A percentile compares a stretch with the other conserved stretches of the same genome.
phyloP scores from a whole-genome alignment of 2,113 vertebrate genomes.

The Motacilla alba region DNA sequence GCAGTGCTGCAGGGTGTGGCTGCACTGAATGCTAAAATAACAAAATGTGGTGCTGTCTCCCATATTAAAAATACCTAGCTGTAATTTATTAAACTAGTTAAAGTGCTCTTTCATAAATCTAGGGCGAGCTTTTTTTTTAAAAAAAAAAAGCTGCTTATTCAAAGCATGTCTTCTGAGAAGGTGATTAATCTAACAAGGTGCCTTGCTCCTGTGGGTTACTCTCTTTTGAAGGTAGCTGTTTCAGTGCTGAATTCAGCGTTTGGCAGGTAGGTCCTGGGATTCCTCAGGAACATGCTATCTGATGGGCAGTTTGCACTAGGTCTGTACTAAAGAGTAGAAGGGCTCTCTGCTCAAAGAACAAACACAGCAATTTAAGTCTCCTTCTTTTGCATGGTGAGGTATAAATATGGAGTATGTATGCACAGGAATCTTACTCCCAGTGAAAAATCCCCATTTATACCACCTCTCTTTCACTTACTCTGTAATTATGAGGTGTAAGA shows the following conservation, averaged over 20 bases:
- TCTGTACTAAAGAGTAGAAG: background rate
- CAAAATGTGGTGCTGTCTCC: slow-evolving; percentile 25
- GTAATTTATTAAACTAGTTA: slow-evolving; percentile 25
- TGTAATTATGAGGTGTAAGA: background rate
- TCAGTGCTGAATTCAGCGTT: slow-evolving; percentile 24
- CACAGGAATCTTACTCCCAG: background rate
- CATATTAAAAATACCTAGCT: slow-evolving; percentile 18
- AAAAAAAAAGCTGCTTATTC: slow-evolving; percentile 1
- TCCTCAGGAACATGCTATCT: background rate
- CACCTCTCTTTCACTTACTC: background rate
- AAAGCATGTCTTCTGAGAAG: slow-evolving; percentile 30
- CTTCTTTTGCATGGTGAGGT: slow-evolving; percentile 5
- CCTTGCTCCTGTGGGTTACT: slow-evolving; percentile 11
- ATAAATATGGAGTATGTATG: background rate
- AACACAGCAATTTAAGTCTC: background rate
- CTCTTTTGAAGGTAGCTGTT: slow-evolving; percentile 38
- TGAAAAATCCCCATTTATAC: background rate
- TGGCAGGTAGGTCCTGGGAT: background rate
- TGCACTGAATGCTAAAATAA: slow-evolving; percentile 13
- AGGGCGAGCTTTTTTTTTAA: background rate
- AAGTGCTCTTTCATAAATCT: slow-evolving; percentile 3
- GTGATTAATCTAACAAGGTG: slow-evolving; percentile 24
- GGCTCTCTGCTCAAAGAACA: background rate
- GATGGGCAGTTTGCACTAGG: slow-evolving; percentile 11
- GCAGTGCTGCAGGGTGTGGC: slow-evolving; percentile 28